Conservation (phyloP, 2,888 invertebrate species). For the Calephelis perditalis region DNA sequence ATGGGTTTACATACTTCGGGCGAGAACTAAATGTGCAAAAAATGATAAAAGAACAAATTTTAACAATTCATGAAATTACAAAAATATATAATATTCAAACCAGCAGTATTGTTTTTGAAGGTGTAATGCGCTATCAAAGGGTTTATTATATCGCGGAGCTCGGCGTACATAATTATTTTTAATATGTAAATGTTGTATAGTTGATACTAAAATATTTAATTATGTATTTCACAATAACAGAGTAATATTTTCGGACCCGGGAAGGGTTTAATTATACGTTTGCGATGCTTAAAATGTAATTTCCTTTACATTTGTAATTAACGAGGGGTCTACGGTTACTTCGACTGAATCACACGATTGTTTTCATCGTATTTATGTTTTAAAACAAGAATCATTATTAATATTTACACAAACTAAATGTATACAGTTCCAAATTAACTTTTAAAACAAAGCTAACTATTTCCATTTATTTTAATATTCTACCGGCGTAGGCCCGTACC, state of each 20-base stretch:
- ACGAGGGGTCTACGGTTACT: background rate
- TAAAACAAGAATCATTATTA: no score
- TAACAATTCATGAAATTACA: background rate
- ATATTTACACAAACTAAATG: no score
- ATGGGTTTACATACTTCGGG: no score
- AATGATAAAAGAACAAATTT: background rate
- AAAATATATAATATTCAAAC: background rate
- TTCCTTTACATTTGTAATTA: slow-evolving; percentile 11
- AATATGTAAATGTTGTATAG: slow-evolving; percentile 7
- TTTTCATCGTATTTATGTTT: no score
- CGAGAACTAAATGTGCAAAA: no score
- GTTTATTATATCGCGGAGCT: background rate
- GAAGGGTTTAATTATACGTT: slow-evolving; percentile 2
- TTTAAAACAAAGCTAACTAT: no score
- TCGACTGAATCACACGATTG: no score
- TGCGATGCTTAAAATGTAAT: slow-evolving; percentile 1
- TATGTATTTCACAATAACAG: slow-evolving; percentile 2
- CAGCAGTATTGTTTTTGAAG: background rate
- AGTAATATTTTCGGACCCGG: slow-evolving; percentile 2
- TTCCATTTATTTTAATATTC: no score
- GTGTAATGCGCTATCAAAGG: slow-evolving; percentile 1
- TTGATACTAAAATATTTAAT: slow-evolving; percentile 9
- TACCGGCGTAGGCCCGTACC: no score
- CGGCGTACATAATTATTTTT: background rate
- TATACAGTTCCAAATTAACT: no score